Evolutionary conservation across 2,113 vertebrate species (phyloP), one percentile per base, ranked within the genome.

Genomic region (Sorex araneus): DNA sequence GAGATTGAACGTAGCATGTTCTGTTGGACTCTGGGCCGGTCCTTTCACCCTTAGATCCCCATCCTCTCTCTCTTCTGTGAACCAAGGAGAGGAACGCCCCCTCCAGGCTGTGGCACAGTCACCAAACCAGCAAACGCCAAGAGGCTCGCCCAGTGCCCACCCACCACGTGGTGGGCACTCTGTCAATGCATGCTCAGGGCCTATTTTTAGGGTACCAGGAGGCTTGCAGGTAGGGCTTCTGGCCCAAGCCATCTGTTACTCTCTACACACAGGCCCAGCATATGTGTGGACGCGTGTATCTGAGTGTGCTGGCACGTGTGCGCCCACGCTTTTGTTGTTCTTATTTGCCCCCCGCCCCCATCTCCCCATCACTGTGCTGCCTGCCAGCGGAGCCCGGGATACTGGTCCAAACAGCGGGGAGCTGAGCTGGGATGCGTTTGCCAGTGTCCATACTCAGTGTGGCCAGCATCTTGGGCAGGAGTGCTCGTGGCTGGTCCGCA

Each of bases 191-290:
- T 60, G 27, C 30, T 92, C 47, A 3, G 2, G 91, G 74, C 64
- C 47, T 79, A 34, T 84, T 75, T 70, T 64, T 81, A 84, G 75
- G 69, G 57, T 67, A 74, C 77, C 77, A 87, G 73, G 89, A 92
- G 69, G 77, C 74, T 40, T 71, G 77, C 81, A 87, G 73, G 81
- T 84, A 69, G 54, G 54, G 63, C 32, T 91, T 82, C 80, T 91
- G 89, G 32, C 40, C 36, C 63, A 0, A 2, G 54, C 63, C 75
- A 80, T 91, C 84, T 82, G 78, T 81, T 93, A 90, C 27, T 32
- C 40, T 93, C 25, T 54, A 60, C 30, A 47, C 36, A 34, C 45
- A 75, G 85, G 34, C 28, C 89, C 1, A 0, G 47, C 64, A 11
- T 27, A 11, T 40, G 25, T 73, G 57, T 63, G 69, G 66, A 40